phyloP scores from a whole-genome alignment of 2,888 invertebrate species.

The Xanthorhoe spadicearia region DNA sequence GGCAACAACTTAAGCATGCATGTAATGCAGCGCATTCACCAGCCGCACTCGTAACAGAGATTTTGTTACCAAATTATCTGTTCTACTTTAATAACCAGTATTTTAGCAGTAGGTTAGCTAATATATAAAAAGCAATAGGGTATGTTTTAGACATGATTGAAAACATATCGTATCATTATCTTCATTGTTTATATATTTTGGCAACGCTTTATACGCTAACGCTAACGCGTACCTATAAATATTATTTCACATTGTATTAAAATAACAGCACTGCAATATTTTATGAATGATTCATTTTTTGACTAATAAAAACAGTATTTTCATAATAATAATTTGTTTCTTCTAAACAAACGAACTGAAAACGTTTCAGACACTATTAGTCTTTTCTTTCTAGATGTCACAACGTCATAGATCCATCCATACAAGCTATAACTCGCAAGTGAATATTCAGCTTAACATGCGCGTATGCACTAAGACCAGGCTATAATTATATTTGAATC shows the following conservation, averaged over 20 bases:
- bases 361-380: not conserved
- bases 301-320: no score
- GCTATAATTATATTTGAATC: constrained; percentile 34
- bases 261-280: no score
- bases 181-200: not conserved
- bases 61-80: not conserved
- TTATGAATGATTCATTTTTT: no score
- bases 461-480: constrained; percentile 18
- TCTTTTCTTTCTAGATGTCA: not conserved
- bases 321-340: no score
- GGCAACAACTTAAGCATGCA: constrained; percentile 33
- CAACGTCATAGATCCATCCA: not conserved
- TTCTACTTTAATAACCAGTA: not conserved
- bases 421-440: not conserved
- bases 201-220: no score
- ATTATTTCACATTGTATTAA: no score
- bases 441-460: not conserved
- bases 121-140: no score
- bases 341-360: not conserved
- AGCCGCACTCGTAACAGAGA: not conserved
- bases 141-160: no score
- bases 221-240: no score
- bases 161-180: no score
- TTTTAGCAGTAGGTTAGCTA: no score
- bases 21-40: not conserved